Evolutionary conservation across 1,140 invertebrate genomes (phyloP), one percentile per base, ranked within the genome.

Genomic region (Octopus bimaculoides): DNA sequence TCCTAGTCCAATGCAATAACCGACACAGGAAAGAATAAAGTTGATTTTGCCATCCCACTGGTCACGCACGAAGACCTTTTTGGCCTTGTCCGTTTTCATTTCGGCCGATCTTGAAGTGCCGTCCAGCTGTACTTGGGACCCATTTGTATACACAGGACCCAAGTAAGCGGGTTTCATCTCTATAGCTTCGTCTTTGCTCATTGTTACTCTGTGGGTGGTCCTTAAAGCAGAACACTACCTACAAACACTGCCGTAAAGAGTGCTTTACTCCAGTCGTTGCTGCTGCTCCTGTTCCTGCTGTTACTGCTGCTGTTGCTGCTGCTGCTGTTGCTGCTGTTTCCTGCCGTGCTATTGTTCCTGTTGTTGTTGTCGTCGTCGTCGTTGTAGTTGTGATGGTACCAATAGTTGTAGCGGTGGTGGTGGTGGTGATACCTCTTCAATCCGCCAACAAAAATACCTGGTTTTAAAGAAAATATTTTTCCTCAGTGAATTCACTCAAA

Each of bases 21-120:
- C 74, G 74, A 75, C 74, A 52, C 74, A 75, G 6, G 74, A 75
- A 17, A 75, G 41, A 75, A 75, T 6, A 75, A 75, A 75, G 74
- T 75, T 75, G 26, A 75, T 75, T 17, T 75, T 75, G 6, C 74
- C 74, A 6, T 6, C 74, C 74, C 74, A 75, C 20, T 52, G 26
- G 8, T 75, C 74, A 6, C 74, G 5, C 1, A 52, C 74, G 14
- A 0, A 53, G 6, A 14, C 41, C 26, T 75, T 52, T 71, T 71
- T 71, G 8, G 5, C 26, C 7, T 26, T 52, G 6, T 75, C 74
- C 17, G 52, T 53, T 75, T 75, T 75, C 17, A 75, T 17, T 6
- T 75, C 74, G 20, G 52, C 74, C 14, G 52, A 9, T 52, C 74
- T 17, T 12, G 66, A 14, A 20, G 17, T 71, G 5, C 12, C 41